A percentile compares a stretch with the other conserved stretches of the same genome.
Conservation (phyloP, 2,113 vertebrate species). For the Perccottus glenii region DNA sequence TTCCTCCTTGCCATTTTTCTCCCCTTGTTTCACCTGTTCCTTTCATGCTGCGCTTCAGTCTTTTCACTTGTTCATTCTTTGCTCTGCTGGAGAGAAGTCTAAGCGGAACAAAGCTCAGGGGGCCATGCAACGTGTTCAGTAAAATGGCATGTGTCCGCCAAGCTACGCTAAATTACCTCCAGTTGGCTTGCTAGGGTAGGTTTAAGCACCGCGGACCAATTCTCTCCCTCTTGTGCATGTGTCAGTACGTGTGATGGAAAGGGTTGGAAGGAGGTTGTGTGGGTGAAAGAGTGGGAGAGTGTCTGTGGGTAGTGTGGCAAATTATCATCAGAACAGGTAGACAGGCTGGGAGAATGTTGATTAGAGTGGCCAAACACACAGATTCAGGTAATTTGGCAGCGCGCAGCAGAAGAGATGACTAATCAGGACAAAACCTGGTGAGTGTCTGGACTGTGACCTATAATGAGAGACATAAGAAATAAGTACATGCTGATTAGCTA, state of each 20-base stretch:
- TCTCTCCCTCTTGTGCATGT: slow-evolving; percentile 13
- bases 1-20: slow-evolving; percentile 19
- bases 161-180: slow-evolving; percentile 76
- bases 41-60: slow-evolving; percentile 37
- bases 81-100: slow-evolving; percentile 63
- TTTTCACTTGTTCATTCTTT: slow-evolving; percentile 60
- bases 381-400: slow-evolving; percentile 51
- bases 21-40: slow-evolving; percentile 48
- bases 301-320: slow-evolving; percentile 42
- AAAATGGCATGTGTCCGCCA: slow-evolving; percentile 75
- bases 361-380: slow-evolving; percentile 50
- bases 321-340: slow-evolving; percentile 63
- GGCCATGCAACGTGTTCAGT: slow-evolving; percentile 69
- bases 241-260: slow-evolving; percentile 29
- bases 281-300: slow-evolving; percentile 45
- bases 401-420: slow-evolving; percentile 49
- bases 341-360: slow-evolving; percentile 55
- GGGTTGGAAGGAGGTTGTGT: slow-evolving; percentile 42
- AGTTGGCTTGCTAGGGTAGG: slow-evolving; percentile 65
- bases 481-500: slow-evolving; percentile 13
- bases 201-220: slow-evolving; percentile 59
- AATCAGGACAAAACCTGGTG: slow-evolving; percentile 57
- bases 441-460: slow-evolving; percentile 58
- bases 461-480: slow-evolving; percentile 53
- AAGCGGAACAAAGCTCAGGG: slow-evolving; percentile 67